phyloP scores from a whole-genome alignment of 2,113 vertebrate genomes.

The Hippoglossus stenolepis region DNA sequence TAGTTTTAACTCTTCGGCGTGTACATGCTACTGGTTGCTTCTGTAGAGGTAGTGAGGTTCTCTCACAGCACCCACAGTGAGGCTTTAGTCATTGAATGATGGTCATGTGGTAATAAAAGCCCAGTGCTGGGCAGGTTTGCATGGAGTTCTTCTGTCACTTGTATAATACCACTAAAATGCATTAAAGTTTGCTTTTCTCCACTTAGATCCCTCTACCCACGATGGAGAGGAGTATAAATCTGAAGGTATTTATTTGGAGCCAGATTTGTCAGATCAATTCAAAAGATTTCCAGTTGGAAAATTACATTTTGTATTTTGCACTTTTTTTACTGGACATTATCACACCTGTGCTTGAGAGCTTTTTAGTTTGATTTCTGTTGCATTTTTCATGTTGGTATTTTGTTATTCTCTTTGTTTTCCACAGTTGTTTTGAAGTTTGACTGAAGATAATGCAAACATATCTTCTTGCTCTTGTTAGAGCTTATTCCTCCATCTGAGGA shows the following conservation, averaged over 20 bases:
- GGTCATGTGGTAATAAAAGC: neutral
- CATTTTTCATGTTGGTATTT: slow-evolving; percentile 33
- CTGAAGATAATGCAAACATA: neutral
- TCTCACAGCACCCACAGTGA: neutral
- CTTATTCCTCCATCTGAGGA: neutral
- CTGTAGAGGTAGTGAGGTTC: neutral
- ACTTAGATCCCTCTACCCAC: slow-evolving; percentile 81
- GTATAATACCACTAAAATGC: slow-evolving; percentile 57
- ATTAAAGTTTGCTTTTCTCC: slow-evolving; percentile 81
- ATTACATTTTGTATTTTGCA: slow-evolving; percentile 11
- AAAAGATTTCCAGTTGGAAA: slow-evolving; percentile 32
- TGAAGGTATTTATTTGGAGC: slow-evolving; percentile 83
- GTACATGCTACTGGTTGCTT: neutral
- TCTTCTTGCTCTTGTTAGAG: neutral
- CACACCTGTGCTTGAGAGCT: slow-evolving; percentile 45
- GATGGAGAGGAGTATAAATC: slow-evolving; percentile 84
- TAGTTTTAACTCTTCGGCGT: slow-evolving; percentile 5
- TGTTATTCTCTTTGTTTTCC: slow-evolving; percentile 27
- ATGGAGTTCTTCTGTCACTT: slow-evolving; percentile 44
- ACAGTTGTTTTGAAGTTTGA: slow-evolving; percentile 8
- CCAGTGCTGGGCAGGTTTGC: slow-evolving; percentile 36
- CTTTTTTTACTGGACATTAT: slow-evolving; percentile 31
- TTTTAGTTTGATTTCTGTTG: slow-evolving; percentile 43
- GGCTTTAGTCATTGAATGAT: slow-evolving; percentile 7
- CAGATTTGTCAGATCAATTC: slow-evolving; percentile 39